Conservation (phyloP, 2,797 vertebrate genomes). For the Sebastes iracundus region DNA sequence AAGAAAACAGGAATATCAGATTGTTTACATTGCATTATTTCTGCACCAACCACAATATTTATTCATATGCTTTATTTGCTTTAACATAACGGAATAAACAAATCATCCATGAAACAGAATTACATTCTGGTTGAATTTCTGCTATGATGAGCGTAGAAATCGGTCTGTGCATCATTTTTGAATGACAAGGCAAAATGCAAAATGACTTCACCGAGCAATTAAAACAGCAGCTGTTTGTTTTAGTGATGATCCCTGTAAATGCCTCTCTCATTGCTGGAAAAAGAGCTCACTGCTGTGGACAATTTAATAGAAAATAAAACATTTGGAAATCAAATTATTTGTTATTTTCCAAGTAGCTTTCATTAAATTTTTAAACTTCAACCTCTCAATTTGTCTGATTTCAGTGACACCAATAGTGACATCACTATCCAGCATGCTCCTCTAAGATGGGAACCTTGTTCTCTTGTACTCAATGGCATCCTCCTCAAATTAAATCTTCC, state of each 20-base stretch:
- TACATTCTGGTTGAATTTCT: not conserved
- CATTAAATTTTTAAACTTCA: not conserved
- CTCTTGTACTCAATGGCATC: not conserved
- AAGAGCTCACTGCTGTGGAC: too few relatives aligned
- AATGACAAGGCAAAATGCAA: not conserved
- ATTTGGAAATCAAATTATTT: not conserved
- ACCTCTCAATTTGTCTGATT: not conserved
- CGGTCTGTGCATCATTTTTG: not conserved
- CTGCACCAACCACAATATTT: not conserved
- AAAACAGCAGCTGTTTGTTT: not conserved
- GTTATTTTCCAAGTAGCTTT: not conserved
- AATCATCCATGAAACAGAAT: not conserved
- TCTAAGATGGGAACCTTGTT: not conserved
- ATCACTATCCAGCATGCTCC: not conserved
- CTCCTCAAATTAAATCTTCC: slow-evolving; percentile 10
- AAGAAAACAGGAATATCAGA: not conserved
- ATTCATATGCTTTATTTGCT: not conserved
- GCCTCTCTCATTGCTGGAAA: not conserved
- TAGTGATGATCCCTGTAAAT: not conserved
- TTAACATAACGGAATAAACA: not conserved
- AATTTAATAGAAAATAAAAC: not conserved
- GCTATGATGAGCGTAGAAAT: not conserved
- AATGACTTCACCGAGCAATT: not conserved
- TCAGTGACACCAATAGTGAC: not conserved
- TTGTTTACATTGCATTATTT: not conserved